phyloP scores from a whole-genome alignment of 1,140 invertebrate genomes.

The Conopomorpha cramerella region DNA sequence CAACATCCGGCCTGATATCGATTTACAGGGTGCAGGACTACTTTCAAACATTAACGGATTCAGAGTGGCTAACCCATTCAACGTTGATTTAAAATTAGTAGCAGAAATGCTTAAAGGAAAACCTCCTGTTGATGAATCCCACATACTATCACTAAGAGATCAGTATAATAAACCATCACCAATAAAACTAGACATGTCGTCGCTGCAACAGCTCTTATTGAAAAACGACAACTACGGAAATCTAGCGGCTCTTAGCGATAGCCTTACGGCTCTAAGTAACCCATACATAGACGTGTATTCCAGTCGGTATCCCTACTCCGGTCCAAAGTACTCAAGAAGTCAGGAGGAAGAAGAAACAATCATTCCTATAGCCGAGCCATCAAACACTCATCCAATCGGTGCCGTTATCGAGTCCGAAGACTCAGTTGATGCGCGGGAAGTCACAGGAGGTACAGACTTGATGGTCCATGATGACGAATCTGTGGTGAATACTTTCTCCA shows the following conservation, averaged over 20 bases:
- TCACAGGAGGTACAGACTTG: slow-evolving; percentile 14
- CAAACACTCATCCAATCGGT: slow-evolving; percentile 47
- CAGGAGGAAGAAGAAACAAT: slow-evolving; percentile 46
- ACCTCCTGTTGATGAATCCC: slow-evolving; percentile 28
- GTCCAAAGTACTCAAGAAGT: slow-evolving; percentile 47
- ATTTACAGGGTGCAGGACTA: slow-evolving; percentile 19
- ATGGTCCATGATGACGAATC: slow-evolving; percentile 20
- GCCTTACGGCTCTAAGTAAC: slow-evolving; percentile 18
- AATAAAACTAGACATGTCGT: slow-evolving; percentile 41
- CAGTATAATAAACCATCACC: slow-evolving; percentile 29
- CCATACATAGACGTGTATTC: slow-evolving; percentile 33
- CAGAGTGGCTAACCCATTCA: slow-evolving; percentile 52
- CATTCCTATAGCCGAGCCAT: slow-evolving; percentile 41
- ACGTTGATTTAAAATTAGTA: slow-evolving; percentile 50
- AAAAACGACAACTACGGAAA: slow-evolving; percentile 34
- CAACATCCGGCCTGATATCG: slow-evolving; percentile 32
- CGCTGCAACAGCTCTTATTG: slow-evolving; percentile 36
- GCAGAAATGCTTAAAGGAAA: slow-evolving; percentile 55
- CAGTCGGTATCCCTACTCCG: slow-evolving; percentile 31
- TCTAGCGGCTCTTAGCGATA: slow-evolving; percentile 15
- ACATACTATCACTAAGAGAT: slow-evolving; percentile 26
- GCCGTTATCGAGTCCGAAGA: slow-evolving; percentile 49
- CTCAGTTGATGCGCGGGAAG: slow-evolving; percentile 19
- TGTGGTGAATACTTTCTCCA: slow-evolving; percentile 15
- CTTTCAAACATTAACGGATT: slow-evolving; percentile 49